phyloP scores from a whole-genome alignment of 53 echinoderm and acorn worm species.

The Holothuria scabra region DNA sequence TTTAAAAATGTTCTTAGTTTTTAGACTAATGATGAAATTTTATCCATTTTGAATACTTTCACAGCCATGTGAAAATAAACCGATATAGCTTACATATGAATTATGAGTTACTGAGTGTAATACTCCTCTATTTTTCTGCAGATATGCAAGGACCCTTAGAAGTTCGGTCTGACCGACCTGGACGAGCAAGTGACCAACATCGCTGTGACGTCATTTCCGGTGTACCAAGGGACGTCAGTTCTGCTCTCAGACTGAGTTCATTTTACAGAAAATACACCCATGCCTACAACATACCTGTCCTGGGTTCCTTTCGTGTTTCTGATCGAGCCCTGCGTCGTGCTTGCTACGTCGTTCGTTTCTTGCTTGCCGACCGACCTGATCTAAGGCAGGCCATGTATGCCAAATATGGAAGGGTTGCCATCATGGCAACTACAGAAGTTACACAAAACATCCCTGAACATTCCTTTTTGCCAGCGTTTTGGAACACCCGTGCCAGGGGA shows the following conservation, averaged over 20 bases:
- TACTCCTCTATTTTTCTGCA: no score
- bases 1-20: no score
- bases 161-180: constrained; percentile 11
- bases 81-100: no score
- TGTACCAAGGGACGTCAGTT: constrained; percentile 58
- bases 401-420: constrained; percentile 70
- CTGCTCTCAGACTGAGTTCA: constrained; percentile 38
- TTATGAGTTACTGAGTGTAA: no score
- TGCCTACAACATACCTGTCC: no score
- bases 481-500: no score
- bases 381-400: constrained; percentile 75
- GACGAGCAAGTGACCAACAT: constrained; percentile 22
- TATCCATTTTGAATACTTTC: no score
- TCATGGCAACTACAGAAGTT: constrained; percentile 69
- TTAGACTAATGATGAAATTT: no score
- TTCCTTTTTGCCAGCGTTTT: constrained; percentile 57
- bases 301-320: no score
- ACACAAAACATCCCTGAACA: constrained; percentile 89
- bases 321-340: constrained; percentile 59
- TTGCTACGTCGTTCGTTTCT: constrained; percentile 65
- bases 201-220: constrained; percentile 52
- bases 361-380: constrained; percentile 69
- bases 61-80: no score
- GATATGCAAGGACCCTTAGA: not conserved
- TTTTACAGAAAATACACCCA: no score